Base-by-base conservation (phyloP, 2,797 vertebrate genomes). In the Esox lucius region DNA sequence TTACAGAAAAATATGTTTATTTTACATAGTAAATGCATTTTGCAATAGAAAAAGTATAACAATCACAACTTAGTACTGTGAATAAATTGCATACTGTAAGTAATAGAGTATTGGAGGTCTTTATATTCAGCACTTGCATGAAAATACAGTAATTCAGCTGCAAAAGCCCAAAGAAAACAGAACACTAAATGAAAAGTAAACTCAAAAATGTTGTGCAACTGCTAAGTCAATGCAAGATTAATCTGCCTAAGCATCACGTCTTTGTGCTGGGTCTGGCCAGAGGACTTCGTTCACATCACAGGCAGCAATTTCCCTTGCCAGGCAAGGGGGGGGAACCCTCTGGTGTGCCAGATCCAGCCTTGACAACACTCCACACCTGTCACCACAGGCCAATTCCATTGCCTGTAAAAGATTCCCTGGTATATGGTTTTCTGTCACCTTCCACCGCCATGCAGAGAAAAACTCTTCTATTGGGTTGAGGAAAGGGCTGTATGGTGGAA, bases 331-430 rank as follows among this genome's bases (percentile, higher is more conserved):
- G 28, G 39, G 28, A 68, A 16, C 62, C 22, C 71, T 51, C 66
- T 70, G 42, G 53, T 74, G 72, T 28, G 71, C 64, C 53, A 1
- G 22, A 70, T 74, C 66, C 72, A 70, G 28, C 39, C 59, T 53
- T 74, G 46, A 28, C 68, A 73, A n/a, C n/a, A 68, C 71, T 69
- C 31, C 67, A 64, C 59, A 65, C 39, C 59, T 53, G 42, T 66
- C 31, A 68, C 26, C 35, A 3, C 35, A 39, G 7, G 35, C 35
- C 35, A 39, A 39, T 39, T 39, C 35, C 35, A 39, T 39, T 5
- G 35, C 39, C 65, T 73, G 49, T 28, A 59, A n/a, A 17, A 68
- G 22, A 56, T 67, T 72, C 28, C 59, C 26, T 33, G 56, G 39
- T 51, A 56, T 53, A 71, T 2, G 59, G 26, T 13, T 70, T 39